Base-by-base conservation (phyloP, 2,797 vertebrate species). In the Anniella stebbinsi region DNA sequence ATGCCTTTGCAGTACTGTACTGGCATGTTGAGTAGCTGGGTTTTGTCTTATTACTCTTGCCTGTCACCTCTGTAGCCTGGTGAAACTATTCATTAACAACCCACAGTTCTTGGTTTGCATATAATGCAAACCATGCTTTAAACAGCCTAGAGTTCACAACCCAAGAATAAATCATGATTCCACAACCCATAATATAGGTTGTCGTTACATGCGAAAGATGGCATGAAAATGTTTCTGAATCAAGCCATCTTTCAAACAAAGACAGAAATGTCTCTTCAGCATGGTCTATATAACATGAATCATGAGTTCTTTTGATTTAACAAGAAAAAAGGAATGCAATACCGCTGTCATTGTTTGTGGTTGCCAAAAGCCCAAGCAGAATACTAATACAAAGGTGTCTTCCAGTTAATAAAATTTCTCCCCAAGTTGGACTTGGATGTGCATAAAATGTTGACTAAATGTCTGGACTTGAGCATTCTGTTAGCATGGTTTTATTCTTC, bases 281-380 rank as follows among this genome's bases (percentile, higher is more conserved):
- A 83, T 80, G 38, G 67, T 90, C 23, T 38, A 75, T 63, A 75
- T 54, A 86, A 36, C 84, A 57, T 75, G n/a, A 81, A 66, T 86
- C 80, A 80, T 85, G 83, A 72, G 30, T 70, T 86, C 4, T 80
- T 80, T 80, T 73, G 38, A 86, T 75, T 75, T 90, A 81, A 86
- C 17, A 36, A 63, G 67, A 57, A 84, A 69, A 45, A 84, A 90
- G 36, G 30, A 72, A 60, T n/a, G 41, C 54, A 80, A 10, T 48
- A 73, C 41, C 66, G 30, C 38, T 18, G 38, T 80, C 54, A 51
- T 28, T 15, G 81, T 60, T 90, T 73, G 38, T 75, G 54, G 33
- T 86, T 90, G 89, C 80, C 89, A 80, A 41, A 81, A 83, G 75
- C 63, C 70, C 30, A 60, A 81, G 33, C 54, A 51, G 75, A 90